Evolutionary conservation across 2,888 invertebrate species (phyloP).

Genomic region (Apoda limacodes): DNA sequence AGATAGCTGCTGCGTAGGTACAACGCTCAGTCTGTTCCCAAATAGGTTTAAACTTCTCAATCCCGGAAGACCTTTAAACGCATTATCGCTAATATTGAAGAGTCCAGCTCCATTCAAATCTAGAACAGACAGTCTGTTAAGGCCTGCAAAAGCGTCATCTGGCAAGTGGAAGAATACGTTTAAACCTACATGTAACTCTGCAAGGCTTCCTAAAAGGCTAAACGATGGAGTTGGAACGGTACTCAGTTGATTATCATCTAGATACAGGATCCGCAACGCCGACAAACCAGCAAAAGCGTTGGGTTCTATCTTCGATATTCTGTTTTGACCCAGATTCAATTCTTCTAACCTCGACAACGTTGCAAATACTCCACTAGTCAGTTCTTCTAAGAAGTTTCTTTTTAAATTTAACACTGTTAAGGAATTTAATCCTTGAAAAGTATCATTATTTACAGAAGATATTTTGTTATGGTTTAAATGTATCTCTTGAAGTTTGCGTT

Average conservation of each 20-base stretch:
- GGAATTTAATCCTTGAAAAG: slow-evolving; percentile 82
- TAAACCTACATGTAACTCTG: slow-evolving; percentile 86
- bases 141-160: slow-evolving; percentile 82
- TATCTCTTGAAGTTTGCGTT: slow-evolving; percentile 84
- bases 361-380: slow-evolving; percentile 80
- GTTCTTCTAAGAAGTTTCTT: slow-evolving; percentile 84
- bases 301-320: slow-evolving; percentile 83
- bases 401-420: slow-evolving; percentile 84
- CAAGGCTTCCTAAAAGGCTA: slow-evolving; percentile 79
- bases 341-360: slow-evolving; percentile 83
- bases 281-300: slow-evolving; percentile 81
- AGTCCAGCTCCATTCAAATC: slow-evolving; percentile 86
- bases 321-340: slow-evolving; percentile 86
- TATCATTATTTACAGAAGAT: slow-evolving; percentile 81
- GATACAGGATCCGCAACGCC: slow-evolving; percentile 81
- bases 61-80: slow-evolving; percentile 81
- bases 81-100: slow-evolving; percentile 80
- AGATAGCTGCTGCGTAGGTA: slow-evolving; percentile 82
- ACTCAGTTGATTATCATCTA: slow-evolving; percentile 86
- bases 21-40: slow-evolving; percentile 80
- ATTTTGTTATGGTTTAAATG: slow-evolving; percentile 89
- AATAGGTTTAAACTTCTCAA: slow-evolving; percentile 81
- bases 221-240: slow-evolving; percentile 81
- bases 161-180: slow-evolving; percentile 83
- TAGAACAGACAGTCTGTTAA: slow-evolving; percentile 79